Conservation (phyloP, 2,797 vertebrate species). For the Phalloptychus januarius region DNA sequence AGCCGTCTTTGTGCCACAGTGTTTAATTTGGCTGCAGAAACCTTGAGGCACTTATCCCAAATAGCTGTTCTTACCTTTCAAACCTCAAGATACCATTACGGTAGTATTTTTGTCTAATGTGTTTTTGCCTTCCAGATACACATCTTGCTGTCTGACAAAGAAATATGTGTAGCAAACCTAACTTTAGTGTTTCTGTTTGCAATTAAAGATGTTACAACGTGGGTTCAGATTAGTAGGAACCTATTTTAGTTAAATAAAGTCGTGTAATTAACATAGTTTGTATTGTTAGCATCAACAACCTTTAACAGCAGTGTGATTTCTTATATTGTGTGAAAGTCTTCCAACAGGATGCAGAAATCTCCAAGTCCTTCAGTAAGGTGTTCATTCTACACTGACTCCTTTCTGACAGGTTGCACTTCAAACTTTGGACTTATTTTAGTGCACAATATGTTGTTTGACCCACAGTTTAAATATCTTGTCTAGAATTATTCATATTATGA, state of each 20-base stretch:
- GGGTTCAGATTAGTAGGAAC: neutral
- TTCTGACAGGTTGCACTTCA: neutral
- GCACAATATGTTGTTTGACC: neutral
- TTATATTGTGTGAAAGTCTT: neutral
- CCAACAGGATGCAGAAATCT: neutral
- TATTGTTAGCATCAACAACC: neutral
- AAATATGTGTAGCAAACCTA: neutral
- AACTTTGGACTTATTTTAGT: neutral
- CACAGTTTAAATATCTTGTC: no score
- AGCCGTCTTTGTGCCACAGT: neutral
- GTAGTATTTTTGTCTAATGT: neutral
- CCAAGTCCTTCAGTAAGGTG: neutral
- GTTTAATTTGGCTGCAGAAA: neutral
- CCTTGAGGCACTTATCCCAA: neutral
- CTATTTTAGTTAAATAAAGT: neutral
- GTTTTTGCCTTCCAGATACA: neutral
- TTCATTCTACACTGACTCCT: neutral
- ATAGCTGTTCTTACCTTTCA: slow-evolving; percentile 1
- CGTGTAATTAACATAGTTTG: neutral
- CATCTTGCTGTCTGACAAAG: neutral
- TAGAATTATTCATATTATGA: neutral
- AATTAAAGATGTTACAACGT: neutral
- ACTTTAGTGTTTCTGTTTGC: neutral
- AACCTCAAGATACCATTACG: neutral
- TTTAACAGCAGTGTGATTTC: neutral